These are phyloP conservation scores for Zootermopsis nevadensis DNA, from an alignment of 2,888 invertebrate species.

Conservation along the genomic window DNA sequence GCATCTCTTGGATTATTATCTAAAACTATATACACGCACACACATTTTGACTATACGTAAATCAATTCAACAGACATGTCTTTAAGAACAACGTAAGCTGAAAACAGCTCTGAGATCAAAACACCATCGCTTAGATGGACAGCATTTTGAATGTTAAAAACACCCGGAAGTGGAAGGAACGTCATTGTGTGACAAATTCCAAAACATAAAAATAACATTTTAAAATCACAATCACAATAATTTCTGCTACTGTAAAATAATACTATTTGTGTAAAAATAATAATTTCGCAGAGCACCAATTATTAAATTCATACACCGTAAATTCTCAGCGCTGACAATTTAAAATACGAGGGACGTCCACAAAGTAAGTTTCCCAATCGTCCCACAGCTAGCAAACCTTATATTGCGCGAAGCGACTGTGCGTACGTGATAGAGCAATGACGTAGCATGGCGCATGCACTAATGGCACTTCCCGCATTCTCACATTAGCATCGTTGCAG, in stretches of 20 bases:
- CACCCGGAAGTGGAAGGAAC: background rate
- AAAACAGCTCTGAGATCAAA: conserved; percentile 6
- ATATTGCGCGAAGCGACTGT: too few species aligned
- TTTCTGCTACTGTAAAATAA: background rate
- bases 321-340: background rate
- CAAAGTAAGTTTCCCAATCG: too few species aligned
- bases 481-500: too few species aligned
- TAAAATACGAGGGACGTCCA: background rate
- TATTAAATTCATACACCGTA: background rate
- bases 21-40: conserved; percentile 23
- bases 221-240: conserved; percentile 9
- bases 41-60: conserved; percentile 10
- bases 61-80: conserved; percentile 3
- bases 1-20: conserved; percentile 1
- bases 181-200: background rate
- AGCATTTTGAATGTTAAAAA: background rate
- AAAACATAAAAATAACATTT: background rate
- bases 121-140: background rate
- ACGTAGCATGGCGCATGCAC: too few species aligned
- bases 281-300: background rate
- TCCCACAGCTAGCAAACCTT: too few species aligned
- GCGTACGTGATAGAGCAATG: too few species aligned
- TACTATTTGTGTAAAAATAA: conserved; percentile 9
- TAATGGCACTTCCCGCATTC: too few species aligned
- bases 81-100: background rate